Evolutionary conservation across 2,113 vertebrate genomes (phyloP), one percentile per base, ranked within the genome.

Genomic region (Serinus canaria): DNA sequence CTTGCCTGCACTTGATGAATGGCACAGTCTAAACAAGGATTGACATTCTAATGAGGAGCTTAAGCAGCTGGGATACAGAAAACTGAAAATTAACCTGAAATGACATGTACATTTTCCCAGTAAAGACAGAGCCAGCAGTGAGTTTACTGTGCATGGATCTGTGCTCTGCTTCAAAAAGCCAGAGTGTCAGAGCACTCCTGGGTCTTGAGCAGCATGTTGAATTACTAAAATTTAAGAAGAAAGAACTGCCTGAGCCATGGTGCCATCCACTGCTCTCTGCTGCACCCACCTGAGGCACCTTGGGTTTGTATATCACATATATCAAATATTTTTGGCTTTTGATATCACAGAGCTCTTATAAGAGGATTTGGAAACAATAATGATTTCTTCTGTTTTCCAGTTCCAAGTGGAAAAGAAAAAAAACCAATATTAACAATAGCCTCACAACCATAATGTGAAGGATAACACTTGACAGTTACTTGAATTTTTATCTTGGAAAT

Each of bases 271-370:
- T 13, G 96, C 96, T 67, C 97, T 96, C 83, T 95, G 96, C 93
- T 98, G 94, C 47, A 97, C 87, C 46, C 92, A 89, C 75, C 95
- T 87, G 11, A 98, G 95, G 68, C 96, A 90, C 55, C 75, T 88
- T 58, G 97, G 55, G 43, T 96, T 98, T 82, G 96, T 93, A 30
- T 83, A 95, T 43, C 53, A 25, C 53, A 30, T n/a, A 5, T 28
- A 46, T 59, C 6, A 60, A 39, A 59, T 60, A 11, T 11, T 75
- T 59, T 87, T 90, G 47, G 96, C 95, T 96, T 97, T 96, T 83
- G 97, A 96, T 22, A 95, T 92, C 69, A 97, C 95, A 73, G 88
- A 98, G 88, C 94, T 98, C 80, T 97, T 95, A 63, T 75, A 75
- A 67, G 86, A 88, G 62, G 90, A 93, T 37, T 98, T 73, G 11